Percentiles rank a stretch among this genome's conserved stretches.
Conservation (phyloP, 2,113 vertebrate genomes). For the Urocitellus parryii region DNA sequence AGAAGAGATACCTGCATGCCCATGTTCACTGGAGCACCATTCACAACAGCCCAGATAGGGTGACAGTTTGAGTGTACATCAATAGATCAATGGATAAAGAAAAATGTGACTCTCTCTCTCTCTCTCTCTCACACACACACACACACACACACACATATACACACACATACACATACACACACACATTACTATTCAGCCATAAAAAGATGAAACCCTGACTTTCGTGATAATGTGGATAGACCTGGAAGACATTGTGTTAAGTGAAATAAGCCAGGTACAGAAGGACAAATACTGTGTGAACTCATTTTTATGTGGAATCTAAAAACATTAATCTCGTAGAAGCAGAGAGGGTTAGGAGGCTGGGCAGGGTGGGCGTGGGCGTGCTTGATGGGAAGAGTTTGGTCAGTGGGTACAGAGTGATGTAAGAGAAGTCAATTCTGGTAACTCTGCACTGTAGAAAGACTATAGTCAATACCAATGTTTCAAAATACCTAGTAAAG, state of each 20-base stretch:
- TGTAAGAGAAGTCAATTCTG: not conserved
- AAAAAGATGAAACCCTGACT: not conserved
- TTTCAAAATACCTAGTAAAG: not conserved
- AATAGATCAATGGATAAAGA: not conserved
- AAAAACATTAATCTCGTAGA: not conserved
- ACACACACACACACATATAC: no score
- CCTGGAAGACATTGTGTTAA: not conserved
- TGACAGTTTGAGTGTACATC: not conserved
- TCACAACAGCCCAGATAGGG: not conserved
- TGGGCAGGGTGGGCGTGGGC: not conserved
- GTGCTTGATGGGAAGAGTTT: no score
- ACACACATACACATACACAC: no score
- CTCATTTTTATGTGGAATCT: not conserved
- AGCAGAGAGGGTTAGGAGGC: not conserved
- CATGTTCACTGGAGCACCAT: not conserved
- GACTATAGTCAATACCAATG: not conserved
- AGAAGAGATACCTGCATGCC: not conserved
- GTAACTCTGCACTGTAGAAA: not conserved
- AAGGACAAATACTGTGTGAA: not conserved
- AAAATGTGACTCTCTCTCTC: no score
- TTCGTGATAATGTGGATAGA: not conserved
- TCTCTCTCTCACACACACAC: no score
- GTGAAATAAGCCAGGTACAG: not conserved
- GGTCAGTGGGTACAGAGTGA: not conserved
- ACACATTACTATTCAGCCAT: not conserved